These are phyloP conservation scores for Patiria pectinifera DNA, from an alignment of 53 echinoderm and acorn worm genomes.

Conservation along the genomic window DNA sequence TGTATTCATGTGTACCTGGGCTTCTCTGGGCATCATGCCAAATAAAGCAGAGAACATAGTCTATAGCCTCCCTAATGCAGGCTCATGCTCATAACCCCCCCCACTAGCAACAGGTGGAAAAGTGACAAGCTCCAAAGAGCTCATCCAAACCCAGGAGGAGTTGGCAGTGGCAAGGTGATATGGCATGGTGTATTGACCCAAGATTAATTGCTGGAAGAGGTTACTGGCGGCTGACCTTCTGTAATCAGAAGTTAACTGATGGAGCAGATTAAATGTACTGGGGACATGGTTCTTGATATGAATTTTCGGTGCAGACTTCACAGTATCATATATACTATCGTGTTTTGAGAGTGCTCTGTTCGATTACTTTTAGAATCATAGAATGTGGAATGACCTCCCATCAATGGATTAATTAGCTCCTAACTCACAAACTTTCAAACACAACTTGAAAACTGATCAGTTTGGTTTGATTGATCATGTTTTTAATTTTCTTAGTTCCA, in stretches of 20 bases:
- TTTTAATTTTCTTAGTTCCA: no score
- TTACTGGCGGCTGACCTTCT: constrained; percentile 1
- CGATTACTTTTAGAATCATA: neutral
- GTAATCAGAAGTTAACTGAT: constrained; percentile 8
- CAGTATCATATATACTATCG: neutral
- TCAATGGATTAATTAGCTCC: no score
- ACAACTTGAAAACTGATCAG: no score
- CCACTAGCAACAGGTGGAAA: constrained; percentile 6
- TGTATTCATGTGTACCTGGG: neutral
- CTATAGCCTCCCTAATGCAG: neutral
- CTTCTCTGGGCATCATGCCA: neutral
- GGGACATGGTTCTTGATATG: neutral
- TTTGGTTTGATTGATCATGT: no score
- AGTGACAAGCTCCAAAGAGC: neutral
- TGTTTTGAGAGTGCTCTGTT: neutral
- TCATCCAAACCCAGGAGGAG: neutral
- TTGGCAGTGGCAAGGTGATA: neutral
- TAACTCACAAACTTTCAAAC: no score
- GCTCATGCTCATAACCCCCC: neutral
- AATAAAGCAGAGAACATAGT: neutral
- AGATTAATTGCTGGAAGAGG: constrained; percentile 21
- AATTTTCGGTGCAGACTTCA: neutral
- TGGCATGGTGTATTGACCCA: neutral
- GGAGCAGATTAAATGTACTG: neutral
- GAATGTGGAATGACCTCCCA: neutral